Evolutionary conservation across 2,888 invertebrate genomes (phyloP), one percentile per base, ranked within the genome.

Genomic region (Meganola albula): DNA sequence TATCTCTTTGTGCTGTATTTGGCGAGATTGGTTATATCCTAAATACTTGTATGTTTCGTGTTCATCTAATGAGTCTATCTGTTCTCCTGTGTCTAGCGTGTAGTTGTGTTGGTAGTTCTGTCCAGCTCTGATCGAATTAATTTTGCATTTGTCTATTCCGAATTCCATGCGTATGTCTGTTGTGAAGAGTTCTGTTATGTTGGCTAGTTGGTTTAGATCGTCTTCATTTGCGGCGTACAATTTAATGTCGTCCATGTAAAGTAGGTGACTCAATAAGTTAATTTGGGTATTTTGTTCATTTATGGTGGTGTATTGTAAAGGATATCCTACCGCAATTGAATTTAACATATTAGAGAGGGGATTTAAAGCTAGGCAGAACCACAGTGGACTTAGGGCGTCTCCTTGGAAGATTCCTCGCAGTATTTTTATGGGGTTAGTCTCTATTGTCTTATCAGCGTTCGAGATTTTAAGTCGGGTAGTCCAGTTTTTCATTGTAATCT

Each of bases 331-430:
- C 14, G 10, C n/a, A 22, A 7, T 11, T 10, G n/a, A n/a, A 12
- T 29, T 34, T 3, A 34, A 22, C 16, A 26, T 12, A 6, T 26
- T 13, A 3, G 12, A 30, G 9, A 31, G 20, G 4, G 31, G 25
- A 12, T 25, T 25, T 11, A 31, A 18, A n/a, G 31, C 24, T 6
- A 25, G 12, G n/a, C 31, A 31, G 12, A 31, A 31, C 31, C 25
- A 31, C 8, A 31, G 5, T 10, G 44, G 43, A 9, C 42, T 46
- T 2, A 49, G 10, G 1, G 46, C 28, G 24, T 45, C 42, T 2
- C 49, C 49, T 18, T 44, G 42, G 27, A 37, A 52, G 6, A 55
- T 52, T 7, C 48, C 48, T 5, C 47, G 18, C 24, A 5, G 23
- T 23, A 46, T 52, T 12, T 29, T 27, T 2, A 49, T 46, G 1